Evolutionary conservation across 2,797 vertebrate genomes (phyloP).

Genomic region (Neosilurus hyrtlii): DNA sequence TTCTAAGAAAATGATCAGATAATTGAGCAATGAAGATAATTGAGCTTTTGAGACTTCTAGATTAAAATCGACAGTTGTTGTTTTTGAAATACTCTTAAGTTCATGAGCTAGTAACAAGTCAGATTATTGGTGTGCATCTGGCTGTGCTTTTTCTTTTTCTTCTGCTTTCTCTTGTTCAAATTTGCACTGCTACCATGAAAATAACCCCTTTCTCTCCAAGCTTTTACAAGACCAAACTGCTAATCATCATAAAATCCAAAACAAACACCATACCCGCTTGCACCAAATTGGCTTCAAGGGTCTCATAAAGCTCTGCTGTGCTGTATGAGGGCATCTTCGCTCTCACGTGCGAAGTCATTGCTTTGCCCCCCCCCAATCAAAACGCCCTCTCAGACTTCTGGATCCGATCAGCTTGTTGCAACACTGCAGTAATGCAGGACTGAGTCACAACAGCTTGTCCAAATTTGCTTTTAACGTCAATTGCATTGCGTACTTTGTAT

Average conservation of each 20-base stretch:
- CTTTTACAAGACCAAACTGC: neutral
- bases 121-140: neutral
- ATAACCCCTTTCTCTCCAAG: neutral
- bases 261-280: neutral
- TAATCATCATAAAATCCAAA: neutral
- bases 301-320: neutral
- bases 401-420: neutral
- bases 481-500: neutral
- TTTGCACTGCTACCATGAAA: neutral
- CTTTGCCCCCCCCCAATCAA: neutral
- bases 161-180: neutral
- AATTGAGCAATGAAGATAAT: too few species aligned
- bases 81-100: neutral
- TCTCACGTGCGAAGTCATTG: neutral
- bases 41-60: neutral
- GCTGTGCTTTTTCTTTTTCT: neutral
- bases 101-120: neutral
- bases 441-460: conserved; percentile 22
- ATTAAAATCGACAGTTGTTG: neutral
- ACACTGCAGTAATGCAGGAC: neutral
- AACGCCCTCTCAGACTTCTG: neutral
- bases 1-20: too few species aligned
- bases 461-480: conserved; percentile 14
- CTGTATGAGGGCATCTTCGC: neutral
- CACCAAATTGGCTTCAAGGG: neutral